Base-by-base conservation (phyloP, 2,113 vertebrate genomes). In the Laticauda laticaudata region DNA sequence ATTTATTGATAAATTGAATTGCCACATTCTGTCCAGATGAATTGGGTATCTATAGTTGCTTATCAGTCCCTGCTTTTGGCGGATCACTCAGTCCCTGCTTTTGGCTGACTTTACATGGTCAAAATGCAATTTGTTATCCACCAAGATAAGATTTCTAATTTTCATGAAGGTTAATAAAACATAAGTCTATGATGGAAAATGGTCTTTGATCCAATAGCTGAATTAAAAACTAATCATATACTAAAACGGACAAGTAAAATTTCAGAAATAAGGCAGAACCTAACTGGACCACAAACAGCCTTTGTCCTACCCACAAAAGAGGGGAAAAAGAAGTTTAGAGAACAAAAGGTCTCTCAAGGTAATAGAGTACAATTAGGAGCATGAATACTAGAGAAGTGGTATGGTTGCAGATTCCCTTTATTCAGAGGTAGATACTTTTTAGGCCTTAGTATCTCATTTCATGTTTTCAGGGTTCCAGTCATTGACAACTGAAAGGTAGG, bases 141-240 rank as follows among this genome's bases (percentile, higher is more conserved):
- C 12, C 12, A 29, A 39, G 26, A 93, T 90, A 93, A 90, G 56
- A 86, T 90, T 90, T 75, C 23, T 15, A 51, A 56, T 18, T 51
- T 86, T 18, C 69, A 20, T 90, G 53, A 57, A 86, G 69, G 54
- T 81, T 59, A 59, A 51, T 43, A 53, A 92, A 92, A 21, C 39
- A 15, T 26, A 89, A 48, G 54, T 34, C 20, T 86, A 81, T 43
- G 9, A 34, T 53, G 75, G 75, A 14, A 90, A 88, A 43, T 11
- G 3, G 23, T 53, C 15, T 75, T 48, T 34, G 21, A 85, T 81
- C 43, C 86, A 81, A 56, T 34, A 26, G n/a, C 51, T 61, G 55
- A 93, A 90, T 48, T 48, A 93, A 69, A 92, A 85, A n/a, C 64
- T 43, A 87, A 91, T 61, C 43, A 53, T n/a, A 53, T 55, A 55